These are phyloP conservation scores for Halcyon senegalensis DNA, from an alignment of 2,113 vertebrate genomes.

Conservation along the genomic window DNA sequence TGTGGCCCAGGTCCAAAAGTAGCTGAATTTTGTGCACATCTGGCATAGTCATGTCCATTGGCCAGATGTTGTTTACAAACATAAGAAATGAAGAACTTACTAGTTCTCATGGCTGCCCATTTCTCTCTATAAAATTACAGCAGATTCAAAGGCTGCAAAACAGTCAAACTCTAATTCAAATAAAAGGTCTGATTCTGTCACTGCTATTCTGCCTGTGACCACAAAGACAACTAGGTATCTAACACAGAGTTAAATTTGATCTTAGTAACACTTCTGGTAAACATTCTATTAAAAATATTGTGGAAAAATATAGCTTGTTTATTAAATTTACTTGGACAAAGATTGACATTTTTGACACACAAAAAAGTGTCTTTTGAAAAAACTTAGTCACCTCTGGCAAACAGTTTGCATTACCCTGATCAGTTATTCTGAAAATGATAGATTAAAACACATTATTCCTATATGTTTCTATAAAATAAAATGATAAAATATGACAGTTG, in stretches of 20 bases:
- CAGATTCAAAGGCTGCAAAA: neutral
- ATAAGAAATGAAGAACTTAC: neutral
- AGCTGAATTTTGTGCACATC: neutral
- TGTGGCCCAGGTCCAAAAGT: neutral
- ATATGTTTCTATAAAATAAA: neutral
- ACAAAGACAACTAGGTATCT: neutral
- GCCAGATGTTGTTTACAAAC: neutral
- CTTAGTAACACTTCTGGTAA: neutral
- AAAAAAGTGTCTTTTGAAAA: neutral
- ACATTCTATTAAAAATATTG: neutral
- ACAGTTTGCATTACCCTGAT: neutral
- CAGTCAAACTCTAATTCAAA: neutral
- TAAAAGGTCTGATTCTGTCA: neutral
- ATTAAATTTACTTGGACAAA: neutral
- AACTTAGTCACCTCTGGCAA: neutral
- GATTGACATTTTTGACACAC: neutral
- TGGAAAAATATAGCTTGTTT: neutral
- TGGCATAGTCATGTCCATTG: neutral
- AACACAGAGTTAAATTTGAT: neutral
- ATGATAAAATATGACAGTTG: neutral
- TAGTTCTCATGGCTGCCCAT: neutral
- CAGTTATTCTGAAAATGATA: neutral
- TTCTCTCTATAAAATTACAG: neutral
- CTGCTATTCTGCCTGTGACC: neutral
- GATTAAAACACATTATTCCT: neutral